A percentile compares a stretch with the other conserved stretches of the same genome.
Evolutionary conservation across 2,888 invertebrate genomes (phyloP).

Genomic region (Aporophyla lueneburgensis): DNA sequence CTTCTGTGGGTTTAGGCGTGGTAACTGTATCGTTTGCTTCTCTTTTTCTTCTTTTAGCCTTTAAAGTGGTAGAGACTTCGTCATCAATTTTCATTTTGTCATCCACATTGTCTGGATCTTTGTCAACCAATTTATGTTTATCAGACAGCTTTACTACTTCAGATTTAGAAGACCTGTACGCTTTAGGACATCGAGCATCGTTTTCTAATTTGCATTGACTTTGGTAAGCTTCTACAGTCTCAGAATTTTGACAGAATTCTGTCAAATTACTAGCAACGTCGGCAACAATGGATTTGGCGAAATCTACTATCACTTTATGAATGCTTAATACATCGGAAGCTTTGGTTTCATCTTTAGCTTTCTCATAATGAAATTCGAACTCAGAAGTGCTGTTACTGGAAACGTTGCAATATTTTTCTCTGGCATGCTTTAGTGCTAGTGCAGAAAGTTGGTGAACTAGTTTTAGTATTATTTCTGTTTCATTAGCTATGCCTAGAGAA

Average conservation of each 20-base stretch:
- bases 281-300: slow-evolving; percentile 71
- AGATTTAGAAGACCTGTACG: slow-evolving; percentile 73
- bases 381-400: background rate
- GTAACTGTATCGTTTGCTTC: background rate
- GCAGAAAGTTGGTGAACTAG: slow-evolving; percentile 74
- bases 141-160: slow-evolving; percentile 73
- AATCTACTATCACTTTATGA: slow-evolving; percentile 70
- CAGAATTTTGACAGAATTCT: slow-evolving; percentile 74
- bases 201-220: slow-evolving; percentile 31
- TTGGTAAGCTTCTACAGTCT: slow-evolving; percentile 71
- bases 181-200: slow-evolving; percentile 56
- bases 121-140: slow-evolving; percentile 62
- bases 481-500: slow-evolving; percentile 74
- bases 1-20: background rate
- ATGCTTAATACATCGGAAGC: slow-evolving; percentile 73
- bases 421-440: slow-evolving; percentile 75
- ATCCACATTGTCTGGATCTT: background rate
- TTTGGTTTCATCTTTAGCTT: slow-evolving; percentile 4
- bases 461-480: slow-evolving; percentile 76
- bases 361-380: slow-evolving; percentile 22
- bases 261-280: slow-evolving; percentile 74
- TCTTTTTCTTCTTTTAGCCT: slow-evolving; percentile 32
- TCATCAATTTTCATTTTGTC: slow-evolving; percentile 3
- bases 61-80: background rate
- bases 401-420: slow-evolving; percentile 77